phyloP scores from a whole-genome alignment of 2,113 vertebrate genomes.

The Ceratotherium simum region DNA sequence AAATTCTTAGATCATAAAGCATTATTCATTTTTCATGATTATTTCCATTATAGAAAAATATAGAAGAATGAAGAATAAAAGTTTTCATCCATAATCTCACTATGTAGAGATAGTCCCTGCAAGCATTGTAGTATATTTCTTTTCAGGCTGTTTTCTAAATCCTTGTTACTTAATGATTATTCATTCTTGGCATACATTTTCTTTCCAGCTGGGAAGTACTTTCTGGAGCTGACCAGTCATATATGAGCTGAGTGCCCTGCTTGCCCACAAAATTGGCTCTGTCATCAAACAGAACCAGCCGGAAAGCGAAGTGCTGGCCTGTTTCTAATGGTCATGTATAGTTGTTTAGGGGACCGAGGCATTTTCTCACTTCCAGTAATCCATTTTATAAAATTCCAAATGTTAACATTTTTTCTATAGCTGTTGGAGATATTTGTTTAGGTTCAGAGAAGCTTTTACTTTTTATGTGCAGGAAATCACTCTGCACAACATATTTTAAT shows the following conservation, averaged over 20 bases:
- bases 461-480: conserved; percentile 35
- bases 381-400: conserved; percentile 48
- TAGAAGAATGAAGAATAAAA: not conserved
- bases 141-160: not conserved
- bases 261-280: not conserved
- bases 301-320: not conserved
- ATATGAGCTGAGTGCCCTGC: not conserved
- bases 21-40: not conserved
- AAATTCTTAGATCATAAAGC: conserved; percentile 39
- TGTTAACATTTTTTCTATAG: not conserved
- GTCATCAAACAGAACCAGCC: not conserved
- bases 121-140: not conserved
- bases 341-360: not conserved
- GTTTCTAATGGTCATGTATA: not conserved
- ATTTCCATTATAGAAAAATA: not conserved
- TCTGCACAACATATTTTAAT: conserved; percentile 53
- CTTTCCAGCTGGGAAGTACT: not conserved
- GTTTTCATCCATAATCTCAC: not conserved
- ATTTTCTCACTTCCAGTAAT: conserved; percentile 15
- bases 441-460: not conserved
- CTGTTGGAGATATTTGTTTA: conserved; percentile 36
- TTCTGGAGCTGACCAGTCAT: not conserved
- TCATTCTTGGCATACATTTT: not conserved
- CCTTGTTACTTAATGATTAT: not conserved
- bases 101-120: not conserved